phyloP scores from a whole-genome alignment of 2,113 vertebrate species.

The Psammodynastes pulverulentus region DNA sequence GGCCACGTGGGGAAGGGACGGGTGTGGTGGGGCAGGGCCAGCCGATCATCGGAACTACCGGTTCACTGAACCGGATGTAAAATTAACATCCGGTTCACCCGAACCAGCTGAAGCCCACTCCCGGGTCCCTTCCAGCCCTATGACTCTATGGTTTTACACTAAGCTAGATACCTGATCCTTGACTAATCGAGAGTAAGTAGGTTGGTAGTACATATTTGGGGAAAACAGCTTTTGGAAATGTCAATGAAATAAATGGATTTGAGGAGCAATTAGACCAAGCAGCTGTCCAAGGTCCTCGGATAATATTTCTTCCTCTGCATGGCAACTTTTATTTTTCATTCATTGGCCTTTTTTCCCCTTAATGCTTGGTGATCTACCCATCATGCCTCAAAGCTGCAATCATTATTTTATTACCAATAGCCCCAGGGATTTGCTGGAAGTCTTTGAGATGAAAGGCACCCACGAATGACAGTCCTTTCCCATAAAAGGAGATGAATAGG shows the following conservation, averaged over 20 bases:
- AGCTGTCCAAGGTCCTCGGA: neutral
- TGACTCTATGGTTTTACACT: neutral
- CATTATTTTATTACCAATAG: constrained; percentile 12
- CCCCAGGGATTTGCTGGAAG: neutral
- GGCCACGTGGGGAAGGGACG: too few species aligned
- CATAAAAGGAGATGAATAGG: neutral
- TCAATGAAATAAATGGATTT: neutral
- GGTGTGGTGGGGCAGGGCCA: too few species aligned
- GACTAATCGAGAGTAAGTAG: neutral
- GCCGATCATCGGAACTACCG: too few species aligned
- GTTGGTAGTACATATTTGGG: neutral
- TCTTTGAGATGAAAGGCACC: constrained; percentile 3
- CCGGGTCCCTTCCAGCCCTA: too few species aligned
- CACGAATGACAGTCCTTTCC: neutral
- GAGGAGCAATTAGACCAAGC: neutral
- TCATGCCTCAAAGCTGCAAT: constrained; percentile 12
- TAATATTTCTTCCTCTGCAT: neutral
- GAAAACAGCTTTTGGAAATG: neutral
- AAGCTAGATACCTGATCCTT: neutral
- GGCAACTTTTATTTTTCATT: neutral
- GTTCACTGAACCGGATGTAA: too few species aligned
- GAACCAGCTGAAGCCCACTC: too few species aligned
- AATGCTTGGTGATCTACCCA: constrained; percentile 11
- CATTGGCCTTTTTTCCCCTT: neutral
- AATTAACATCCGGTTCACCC: too few species aligned